Percentiles rank a stretch among this genome's conserved stretches.
These are phyloP conservation scores for Acanthornis magna DNA, from an alignment of 2,797 vertebrate species.

Conservation along the genomic window DNA sequence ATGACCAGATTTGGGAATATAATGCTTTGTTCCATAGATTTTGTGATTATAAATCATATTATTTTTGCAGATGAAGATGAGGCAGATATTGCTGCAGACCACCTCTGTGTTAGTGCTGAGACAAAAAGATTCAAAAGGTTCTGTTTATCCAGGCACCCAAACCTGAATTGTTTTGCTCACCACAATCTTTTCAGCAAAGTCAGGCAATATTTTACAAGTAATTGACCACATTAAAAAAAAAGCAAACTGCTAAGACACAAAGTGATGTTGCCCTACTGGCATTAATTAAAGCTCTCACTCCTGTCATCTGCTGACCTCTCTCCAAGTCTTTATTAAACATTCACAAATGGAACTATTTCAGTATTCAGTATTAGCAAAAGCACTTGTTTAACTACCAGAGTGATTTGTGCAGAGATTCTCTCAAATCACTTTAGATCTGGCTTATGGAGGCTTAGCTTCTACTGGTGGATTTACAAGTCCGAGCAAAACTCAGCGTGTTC, in stretches of 20 bases:
- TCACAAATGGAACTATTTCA: not conserved
- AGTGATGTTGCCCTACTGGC: not conserved
- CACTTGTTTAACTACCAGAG: not conserved
- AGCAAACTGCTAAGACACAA: not conserved
- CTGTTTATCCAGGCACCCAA: not conserved
- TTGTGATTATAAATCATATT: not conserved
- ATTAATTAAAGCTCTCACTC: not conserved
- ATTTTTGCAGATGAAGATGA: not conserved
- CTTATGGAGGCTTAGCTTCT: conserved; percentile 1
- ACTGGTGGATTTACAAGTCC: not conserved
- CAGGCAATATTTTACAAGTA: not conserved
- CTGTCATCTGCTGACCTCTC: not conserved
- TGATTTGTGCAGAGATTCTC: not conserved
- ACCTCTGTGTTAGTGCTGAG: not conserved
- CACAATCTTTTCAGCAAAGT: not conserved
- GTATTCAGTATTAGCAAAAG: not conserved
- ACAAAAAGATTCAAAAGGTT: not conserved
- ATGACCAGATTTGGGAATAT: not conserved
- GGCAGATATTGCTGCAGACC: not conserved
- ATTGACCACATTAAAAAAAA: not conserved
- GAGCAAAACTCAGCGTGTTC: not conserved
- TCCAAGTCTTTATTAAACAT: not conserved
- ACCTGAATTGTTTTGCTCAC: not conserved
- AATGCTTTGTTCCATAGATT: not conserved
- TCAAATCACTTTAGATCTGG: not conserved